Evolutionary conservation across 2,113 vertebrate genomes (phyloP), one percentile per base, ranked within the genome.

Genomic region (Phocoena phocoena): DNA sequence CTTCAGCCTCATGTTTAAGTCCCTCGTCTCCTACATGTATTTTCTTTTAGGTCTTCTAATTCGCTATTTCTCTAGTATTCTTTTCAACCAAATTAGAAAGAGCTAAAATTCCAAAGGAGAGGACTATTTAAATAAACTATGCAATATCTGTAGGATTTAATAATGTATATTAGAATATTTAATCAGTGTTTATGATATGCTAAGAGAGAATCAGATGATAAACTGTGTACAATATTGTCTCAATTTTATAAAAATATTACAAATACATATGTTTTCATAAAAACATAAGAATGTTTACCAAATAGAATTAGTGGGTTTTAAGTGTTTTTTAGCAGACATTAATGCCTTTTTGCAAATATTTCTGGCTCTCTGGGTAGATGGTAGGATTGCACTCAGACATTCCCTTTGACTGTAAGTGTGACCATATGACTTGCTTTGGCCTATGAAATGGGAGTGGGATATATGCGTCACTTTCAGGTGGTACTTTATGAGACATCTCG

Each of bases 161-260:
- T 90, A 55, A 77, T 68, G 11, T 63, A 1, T 82, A 63, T 55
- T 93, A 86, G 36, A 83, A 87, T 84, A 73, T 65, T 65, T 90
- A 65, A 41, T 79, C 67, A 88, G 28, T 87, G 33, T 71, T 84
- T 89, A 76, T 63, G 50, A 67, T 68, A 50, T 53, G 11, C 14
- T 74, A 83, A 77, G 76, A 53, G 28, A 21, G 79, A 79, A 79
- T 83, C 36, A 87, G 44, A 62, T 90, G 20, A 53, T 65, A 87
- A 65, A 53, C 21, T 70, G 6, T 89, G 33, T 76, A 31, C 0
- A 60, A 18, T 80, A 53, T 28, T 80, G 11, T 60, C 44, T 96
- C n/a, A 62, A 31, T 79, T 96, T 68, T 93, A 74, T 79, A 79
- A 71, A 96, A 83, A 44, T 67, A 33, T 53, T 67, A 28, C 86